These are phyloP conservation scores for Hyphantria cunea DNA, from an alignment of 1,140 invertebrate genomes.

Conservation along the genomic window DNA sequence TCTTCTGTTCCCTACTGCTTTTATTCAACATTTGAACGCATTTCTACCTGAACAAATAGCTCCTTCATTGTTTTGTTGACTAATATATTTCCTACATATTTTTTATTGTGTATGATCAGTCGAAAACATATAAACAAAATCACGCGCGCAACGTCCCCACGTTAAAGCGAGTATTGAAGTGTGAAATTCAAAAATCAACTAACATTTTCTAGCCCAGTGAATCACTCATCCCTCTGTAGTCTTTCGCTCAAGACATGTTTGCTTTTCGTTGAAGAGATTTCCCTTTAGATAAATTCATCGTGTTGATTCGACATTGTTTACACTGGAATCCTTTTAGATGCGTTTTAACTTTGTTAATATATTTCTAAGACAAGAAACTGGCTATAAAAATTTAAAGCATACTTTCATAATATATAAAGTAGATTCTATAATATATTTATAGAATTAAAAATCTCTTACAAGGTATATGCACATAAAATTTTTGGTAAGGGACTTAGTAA, in stretches of 20 bases:
- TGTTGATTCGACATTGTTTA: conserved; percentile 73
- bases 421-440: conserved; percentile 1
- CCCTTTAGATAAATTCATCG: conserved; percentile 67
- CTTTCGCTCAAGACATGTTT: conserved; percentile 65
- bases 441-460: neutral
- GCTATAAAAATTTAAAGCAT: too few species aligned
- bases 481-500: too few species aligned
- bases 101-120: conserved; percentile 25
- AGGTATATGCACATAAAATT: too few species aligned
- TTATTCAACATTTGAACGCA: conserved; percentile 10
- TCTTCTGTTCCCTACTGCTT: conserved; percentile 4
- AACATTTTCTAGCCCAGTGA: conserved; percentile 77
- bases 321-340: conserved; percentile 62
- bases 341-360: conserved; percentile 40
- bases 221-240: conserved; percentile 65
- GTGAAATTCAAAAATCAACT: conserved; percentile 80
- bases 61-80: conserved; percentile 10
- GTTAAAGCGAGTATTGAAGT: conserved; percentile 60
- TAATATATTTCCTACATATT: conserved; percentile 19
- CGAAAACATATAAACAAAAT: conserved; percentile 42
- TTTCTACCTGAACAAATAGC: conserved; percentile 18
- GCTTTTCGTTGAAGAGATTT: conserved; percentile 64
- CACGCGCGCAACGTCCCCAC: conserved; percentile 33
- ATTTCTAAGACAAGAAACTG: conserved; percentile 16
- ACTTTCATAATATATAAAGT: too few species aligned